phyloP scores from a whole-genome alignment of 2,888 invertebrate species.

The Bembecia ichneumoniformis region DNA sequence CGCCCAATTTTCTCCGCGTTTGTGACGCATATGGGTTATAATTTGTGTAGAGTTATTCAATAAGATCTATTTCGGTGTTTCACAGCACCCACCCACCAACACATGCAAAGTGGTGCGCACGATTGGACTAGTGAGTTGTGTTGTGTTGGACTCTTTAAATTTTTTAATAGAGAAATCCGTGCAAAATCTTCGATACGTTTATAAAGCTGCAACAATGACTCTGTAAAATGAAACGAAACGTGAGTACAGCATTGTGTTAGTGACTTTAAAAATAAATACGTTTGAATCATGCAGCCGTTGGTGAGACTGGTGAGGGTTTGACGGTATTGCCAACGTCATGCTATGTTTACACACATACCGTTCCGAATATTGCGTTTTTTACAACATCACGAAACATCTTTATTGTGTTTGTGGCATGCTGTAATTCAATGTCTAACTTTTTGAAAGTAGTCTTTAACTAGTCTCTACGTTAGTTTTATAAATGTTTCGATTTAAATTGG shows the following conservation, averaged over 20 bases:
- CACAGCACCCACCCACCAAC: conserved; percentile 48
- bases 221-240: conserved; percentile 62
- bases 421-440: neutral
- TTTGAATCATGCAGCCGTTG: conserved; percentile 19
- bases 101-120: conserved; percentile 43
- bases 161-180: conserved; percentile 4
- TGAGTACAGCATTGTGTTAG: conserved; percentile 34
- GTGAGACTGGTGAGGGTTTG: conserved; percentile 22
- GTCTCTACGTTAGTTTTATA: neutral
- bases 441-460: neutral
- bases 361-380: neutral
- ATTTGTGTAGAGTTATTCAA: conserved; percentile 67
- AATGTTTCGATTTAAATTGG: neutral
- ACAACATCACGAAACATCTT: neutral
- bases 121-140: conserved; percentile 45
- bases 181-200: conserved; percentile 1
- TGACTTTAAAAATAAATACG: neutral
- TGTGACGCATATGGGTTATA: conserved; percentile 64
- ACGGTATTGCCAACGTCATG: conserved; percentile 34
- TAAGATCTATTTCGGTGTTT: conserved; percentile 66
- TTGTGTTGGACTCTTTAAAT: conserved; percentile 13
- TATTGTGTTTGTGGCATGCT: neutral
- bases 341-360: conserved; percentile 36
- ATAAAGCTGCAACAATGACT: conserved; percentile 17
- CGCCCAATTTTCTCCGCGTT: conserved; percentile 32